Evolutionary conservation across 2,797 vertebrate species (phyloP).

Genomic region (Hippopotamyrus pictus): DNA sequence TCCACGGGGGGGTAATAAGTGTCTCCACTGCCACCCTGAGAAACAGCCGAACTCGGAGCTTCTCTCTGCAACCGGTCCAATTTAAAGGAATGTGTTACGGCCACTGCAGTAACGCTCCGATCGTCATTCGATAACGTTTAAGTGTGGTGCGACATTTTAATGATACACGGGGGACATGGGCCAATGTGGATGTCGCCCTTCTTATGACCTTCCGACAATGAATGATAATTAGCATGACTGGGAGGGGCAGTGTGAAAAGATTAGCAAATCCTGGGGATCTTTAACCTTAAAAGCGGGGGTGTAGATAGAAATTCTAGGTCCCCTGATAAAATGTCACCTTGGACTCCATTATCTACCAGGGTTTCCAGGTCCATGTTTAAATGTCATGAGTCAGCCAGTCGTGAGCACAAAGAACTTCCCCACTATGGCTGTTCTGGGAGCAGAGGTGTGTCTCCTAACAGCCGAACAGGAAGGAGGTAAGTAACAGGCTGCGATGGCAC

Average conservation of each 20-base stretch:
- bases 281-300: not conserved
- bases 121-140: not conserved
- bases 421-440: not conserved
- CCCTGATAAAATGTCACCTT: not conserved
- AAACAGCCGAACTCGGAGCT: not conserved
- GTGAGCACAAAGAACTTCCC: not conserved
- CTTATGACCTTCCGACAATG: not conserved
- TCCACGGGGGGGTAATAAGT: not conserved
- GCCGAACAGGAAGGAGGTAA: not conserved
- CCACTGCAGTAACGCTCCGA: not conserved
- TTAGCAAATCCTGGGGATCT: not conserved
- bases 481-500: not conserved
- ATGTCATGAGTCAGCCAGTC: not conserved
- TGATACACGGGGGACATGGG: not conserved
- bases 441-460: not conserved
- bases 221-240: slow-evolving; percentile 18
- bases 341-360: not conserved
- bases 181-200: not conserved
- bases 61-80: not conserved
- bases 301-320: not conserved
- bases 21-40: not conserved
- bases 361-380: not conserved
- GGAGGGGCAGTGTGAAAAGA: not conserved
- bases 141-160: not conserved
- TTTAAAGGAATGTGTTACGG: slow-evolving; percentile 1